Base-by-base conservation (phyloP, 2,797 vertebrate species). In the Chiropotes sagulatus region DNA sequence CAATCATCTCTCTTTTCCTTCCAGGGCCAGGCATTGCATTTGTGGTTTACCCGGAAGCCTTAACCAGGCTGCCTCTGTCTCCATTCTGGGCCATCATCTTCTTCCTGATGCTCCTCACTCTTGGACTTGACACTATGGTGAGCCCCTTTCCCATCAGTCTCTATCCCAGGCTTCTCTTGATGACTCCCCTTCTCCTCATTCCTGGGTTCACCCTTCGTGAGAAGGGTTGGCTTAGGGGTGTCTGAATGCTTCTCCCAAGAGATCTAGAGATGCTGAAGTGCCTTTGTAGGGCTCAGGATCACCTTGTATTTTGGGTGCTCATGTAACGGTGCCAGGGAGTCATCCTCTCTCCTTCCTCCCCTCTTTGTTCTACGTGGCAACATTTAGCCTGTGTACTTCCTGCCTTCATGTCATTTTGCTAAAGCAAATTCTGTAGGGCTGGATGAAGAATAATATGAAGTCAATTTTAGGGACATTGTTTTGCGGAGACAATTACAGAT, bases 11-110 rank as follows among this genome's bases (percentile, higher is more conserved):
- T 97, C 96, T 97, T 5, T 97, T 50, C 3, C 92, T 97, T 94
- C 95, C 93, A 99, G 99, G 99, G 94, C 99, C 99, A 86, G 99
- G 99, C 61, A 99, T 99, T 97, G 99, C 99, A 2, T 99, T 99
- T 0, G 99, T 99, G 95, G 99, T 99, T 95, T 99, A 99, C 96
- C 99, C 99, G 0, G 99, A 99, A 98, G 99, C 99, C 95, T 99
- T 99, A 97, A 99, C 99, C 93, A 99, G 99, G 98, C 99, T 99
- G 96, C 99, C 99, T 0, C 99, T 99, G 78, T 99, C 99, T 98
- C 99, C 99, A 0, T 99, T 99, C 98, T 99, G 99, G 99, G 99
- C 99, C 80, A 99, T 99, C 98, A 99, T 99, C 98, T 99, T 99
- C 98, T 99, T 99, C 98, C 99, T 99, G 98, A 99, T 99, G 99